Evolutionary conservation across 2,888 invertebrate genomes (phyloP).

Genomic region (Tenthredo amoena): DNA sequence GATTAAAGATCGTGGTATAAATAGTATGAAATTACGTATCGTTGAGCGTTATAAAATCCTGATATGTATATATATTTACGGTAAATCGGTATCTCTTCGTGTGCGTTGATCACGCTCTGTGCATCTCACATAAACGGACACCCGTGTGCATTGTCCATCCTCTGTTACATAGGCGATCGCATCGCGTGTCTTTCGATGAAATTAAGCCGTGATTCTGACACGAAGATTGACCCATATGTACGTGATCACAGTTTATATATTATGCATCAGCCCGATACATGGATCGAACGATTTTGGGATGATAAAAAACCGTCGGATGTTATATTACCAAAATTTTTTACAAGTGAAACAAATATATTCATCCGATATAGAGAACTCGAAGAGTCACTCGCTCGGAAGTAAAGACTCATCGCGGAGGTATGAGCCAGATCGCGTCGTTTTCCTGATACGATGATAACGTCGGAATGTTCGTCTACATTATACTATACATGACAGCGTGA

Average conservation of each 20-base stretch:
- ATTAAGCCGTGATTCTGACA: conserved; percentile 1
- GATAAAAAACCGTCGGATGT: not conserved
- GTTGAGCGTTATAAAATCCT: not conserved
- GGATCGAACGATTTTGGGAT: not conserved
- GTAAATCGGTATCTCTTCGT: not conserved
- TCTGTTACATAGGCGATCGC: not conserved
- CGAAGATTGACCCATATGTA: not conserved
- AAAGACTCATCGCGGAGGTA: conserved; percentile 49
- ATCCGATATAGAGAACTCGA: not conserved
- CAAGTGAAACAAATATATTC: not conserved
- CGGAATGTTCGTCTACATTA: conserved; percentile 46
- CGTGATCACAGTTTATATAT: not conserved
- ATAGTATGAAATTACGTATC: not conserved
- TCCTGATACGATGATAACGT: conserved; percentile 50
- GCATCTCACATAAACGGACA: not conserved
- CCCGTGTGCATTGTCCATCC: not conserved
- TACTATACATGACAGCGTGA: not conserved
- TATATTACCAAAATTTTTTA: not conserved
- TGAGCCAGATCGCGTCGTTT: conserved; percentile 38
- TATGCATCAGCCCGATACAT: not conserved
- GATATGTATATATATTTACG: not conserved
- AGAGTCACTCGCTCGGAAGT: conserved; percentile 13
- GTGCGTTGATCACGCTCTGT: not conserved
- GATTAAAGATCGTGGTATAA: not conserved
- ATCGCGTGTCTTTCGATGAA: not conserved